Conservation (phyloP, 2,797 vertebrate species). For the Gallinago solitaria region DNA sequence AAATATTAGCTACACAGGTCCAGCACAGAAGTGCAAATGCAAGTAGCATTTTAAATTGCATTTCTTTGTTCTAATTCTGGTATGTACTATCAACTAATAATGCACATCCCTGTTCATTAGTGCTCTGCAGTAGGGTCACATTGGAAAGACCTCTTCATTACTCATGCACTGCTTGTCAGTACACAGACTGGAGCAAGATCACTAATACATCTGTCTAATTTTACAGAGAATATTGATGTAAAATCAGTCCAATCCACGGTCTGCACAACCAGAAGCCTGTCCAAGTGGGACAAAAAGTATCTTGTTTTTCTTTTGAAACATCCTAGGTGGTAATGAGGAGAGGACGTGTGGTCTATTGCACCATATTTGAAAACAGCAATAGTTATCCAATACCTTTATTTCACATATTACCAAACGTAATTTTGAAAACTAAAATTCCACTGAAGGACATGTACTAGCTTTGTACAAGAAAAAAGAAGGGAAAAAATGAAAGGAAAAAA, state of each 20-base stretch:
- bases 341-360: not conserved
- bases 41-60: not conserved
- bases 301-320: not conserved
- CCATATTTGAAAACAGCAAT: not conserved
- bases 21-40: not conserved
- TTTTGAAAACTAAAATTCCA: not conserved
- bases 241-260: not conserved
- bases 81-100: constrained; percentile 35
- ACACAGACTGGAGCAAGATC: constrained; percentile 48
- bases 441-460: not conserved
- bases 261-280: constrained; percentile 1
- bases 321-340: not conserved
- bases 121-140: constrained; percentile 1
- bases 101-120: constrained; percentile 39
- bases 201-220: constrained; percentile 57
- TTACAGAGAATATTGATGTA: constrained; percentile 56
- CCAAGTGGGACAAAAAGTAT: not conserved
- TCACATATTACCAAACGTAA: not conserved
- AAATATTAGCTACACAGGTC: not conserved
- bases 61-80: constrained; percentile 23
- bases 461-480: not conserved
- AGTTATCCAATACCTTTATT: not conserved
- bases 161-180: constrained; percentile 63
- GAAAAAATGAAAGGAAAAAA: not conserved
- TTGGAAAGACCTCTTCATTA: constrained; percentile 64